phyloP scores from a whole-genome alignment of 2,888 invertebrate species.

The Drosophila tanythrix region DNA sequence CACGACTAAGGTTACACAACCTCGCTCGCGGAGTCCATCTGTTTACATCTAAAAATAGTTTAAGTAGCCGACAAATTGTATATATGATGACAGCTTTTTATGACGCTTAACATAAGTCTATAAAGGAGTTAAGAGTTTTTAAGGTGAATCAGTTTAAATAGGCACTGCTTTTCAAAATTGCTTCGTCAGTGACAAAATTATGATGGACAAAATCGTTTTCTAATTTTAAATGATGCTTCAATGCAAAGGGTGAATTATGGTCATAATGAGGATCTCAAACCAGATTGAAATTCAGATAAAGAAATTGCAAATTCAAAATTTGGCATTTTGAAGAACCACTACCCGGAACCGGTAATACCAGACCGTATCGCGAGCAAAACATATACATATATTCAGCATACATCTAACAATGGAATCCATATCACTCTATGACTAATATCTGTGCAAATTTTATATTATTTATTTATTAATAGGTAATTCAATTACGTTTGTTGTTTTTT shows the following conservation, averaged over 20 bases:
- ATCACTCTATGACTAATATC: background rate
- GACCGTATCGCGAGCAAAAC: background rate
- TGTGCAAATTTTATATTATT: background rate
- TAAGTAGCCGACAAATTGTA: background rate
- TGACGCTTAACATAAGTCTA: background rate
- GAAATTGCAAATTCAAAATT: background rate
- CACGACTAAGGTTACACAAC: background rate
- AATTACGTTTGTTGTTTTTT: too few species aligned
- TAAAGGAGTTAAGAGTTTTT: background rate
- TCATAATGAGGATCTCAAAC: background rate
- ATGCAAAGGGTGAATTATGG: background rate
- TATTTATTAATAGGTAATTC: background rate
- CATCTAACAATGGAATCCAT: background rate
- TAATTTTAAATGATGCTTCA: background rate
- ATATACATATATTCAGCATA: background rate
- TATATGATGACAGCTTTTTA: background rate
- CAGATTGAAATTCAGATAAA: background rate
- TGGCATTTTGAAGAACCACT: fast-evolving
- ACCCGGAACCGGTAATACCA: background rate
- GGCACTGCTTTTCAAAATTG: background rate
- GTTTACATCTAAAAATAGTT: background rate
- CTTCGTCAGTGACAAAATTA: background rate
- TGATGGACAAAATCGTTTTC: background rate
- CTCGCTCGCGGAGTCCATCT: background rate
- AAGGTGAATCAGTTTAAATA: background rate